Evolutionary conservation across 2,888 invertebrate species (phyloP), one percentile per base, ranked within the genome.

Genomic region (Parnassius glacialis): DNA sequence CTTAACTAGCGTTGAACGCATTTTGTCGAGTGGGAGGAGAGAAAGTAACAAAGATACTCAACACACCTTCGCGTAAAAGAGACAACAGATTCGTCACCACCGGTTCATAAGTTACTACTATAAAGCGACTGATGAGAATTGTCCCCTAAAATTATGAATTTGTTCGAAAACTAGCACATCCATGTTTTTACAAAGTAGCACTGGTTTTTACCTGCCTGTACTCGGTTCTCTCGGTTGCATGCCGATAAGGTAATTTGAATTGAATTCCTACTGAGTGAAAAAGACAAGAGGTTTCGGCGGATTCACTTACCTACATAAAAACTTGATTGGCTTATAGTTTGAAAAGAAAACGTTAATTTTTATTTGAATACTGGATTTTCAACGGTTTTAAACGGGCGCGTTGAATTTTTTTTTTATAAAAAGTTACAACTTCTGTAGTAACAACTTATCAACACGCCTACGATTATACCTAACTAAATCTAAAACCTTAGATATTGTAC

Each of bases 181-280:
- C 77, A 67, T 69, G 83, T 76, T 82, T 83, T 83, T 66, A 73
- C 75, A 75, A 73, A 67, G 68, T 89, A 81, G 86, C 85, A 89
- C 84, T 75, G 82, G 90, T 89, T 87, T n/a, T 86, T 87, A 90
- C 89, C 88, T 90, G 89, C 81, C 34, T 34, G 34, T 34, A 34
- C 34, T 34, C 34, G 34, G 34, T 34, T 34, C 34, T 79, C 74
- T 70, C 71, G 70, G 75, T 80, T 76, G 83, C 81, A 82, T 84
- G 81, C 87, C 84, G 85, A 86, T 90, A 89, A 87, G 85, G 85
- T 81, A 84, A 87, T 89, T 88, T 82, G 82, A 87, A 91, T 90
- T 87, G 82, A 87, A 91, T 90, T 87, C 90, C 86, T 82, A 79
- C 73, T 73, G 90, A 86, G 87, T 81, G 88, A 90, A 85, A 87